Percentiles rank a stretch among this genome's conserved stretches.
These are phyloP conservation scores for Lepidurus couesii DNA, from an alignment of 1,140 invertebrate species.

Conservation along the genomic window DNA sequence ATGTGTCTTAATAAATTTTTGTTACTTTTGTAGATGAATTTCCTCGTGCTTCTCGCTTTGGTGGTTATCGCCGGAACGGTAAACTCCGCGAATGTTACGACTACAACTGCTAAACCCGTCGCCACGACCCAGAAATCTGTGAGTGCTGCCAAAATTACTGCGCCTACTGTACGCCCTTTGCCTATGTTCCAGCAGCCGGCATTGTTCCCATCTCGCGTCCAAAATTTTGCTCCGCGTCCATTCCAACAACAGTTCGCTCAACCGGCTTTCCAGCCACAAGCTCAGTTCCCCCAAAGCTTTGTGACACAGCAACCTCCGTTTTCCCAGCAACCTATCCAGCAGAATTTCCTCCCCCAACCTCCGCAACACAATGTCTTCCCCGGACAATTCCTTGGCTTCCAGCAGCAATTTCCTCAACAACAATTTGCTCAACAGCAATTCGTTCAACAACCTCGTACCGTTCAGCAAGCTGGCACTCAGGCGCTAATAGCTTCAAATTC, in stretches of 20 bases:
- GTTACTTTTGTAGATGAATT: background rate
- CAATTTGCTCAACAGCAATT: background rate
- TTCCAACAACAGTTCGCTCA: background rate
- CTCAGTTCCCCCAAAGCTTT: background rate
- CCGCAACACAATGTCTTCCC: background rate
- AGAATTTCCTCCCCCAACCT: background rate
- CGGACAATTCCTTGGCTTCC: background rate
- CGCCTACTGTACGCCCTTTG: background rate
- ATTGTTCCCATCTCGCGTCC: background rate
- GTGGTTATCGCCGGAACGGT: background rate
- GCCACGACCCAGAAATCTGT: background rate
- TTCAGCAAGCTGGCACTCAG: background rate
- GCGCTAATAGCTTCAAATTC: background rate
- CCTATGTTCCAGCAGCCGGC: background rate
- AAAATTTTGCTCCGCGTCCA: background rate
- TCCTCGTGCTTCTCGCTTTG: background rate
- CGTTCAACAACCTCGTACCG: background rate
- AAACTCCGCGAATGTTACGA: background rate
- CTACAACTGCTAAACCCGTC: background rate
- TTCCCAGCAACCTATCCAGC: background rate
- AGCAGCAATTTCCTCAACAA: background rate
- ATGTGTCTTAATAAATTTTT: background rate
- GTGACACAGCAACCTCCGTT: background rate
- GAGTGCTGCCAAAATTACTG: background rate
- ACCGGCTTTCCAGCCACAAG: background rate